Evolutionary conservation across 2,113 vertebrate species (phyloP), one percentile per base, ranked within the genome.

Genomic region (Solenodon paradoxus): DNA sequence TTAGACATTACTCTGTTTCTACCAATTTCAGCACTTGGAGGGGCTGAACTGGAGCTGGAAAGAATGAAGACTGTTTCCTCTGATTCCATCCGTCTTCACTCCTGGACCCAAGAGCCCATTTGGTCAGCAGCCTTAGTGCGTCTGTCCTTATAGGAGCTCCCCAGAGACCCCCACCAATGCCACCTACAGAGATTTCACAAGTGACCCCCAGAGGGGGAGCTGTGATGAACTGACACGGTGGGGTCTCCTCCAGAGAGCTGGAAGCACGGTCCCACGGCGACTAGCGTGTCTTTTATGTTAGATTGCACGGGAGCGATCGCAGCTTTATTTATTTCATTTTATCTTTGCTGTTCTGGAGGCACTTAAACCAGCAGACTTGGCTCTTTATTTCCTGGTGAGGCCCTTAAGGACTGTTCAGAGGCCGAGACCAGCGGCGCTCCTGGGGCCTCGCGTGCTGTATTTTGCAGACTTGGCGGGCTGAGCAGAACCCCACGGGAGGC

Each of bases 101-200:
- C 92, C 87, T 85, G 68, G 69, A 94, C n/a, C n/a, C n/a, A n/a
- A n/a, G n/a, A n/a, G n/a, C n/a, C n/a, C n/a, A n/a, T n/a, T n/a
- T n/a, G n/a, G n/a, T n/a, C n/a, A n/a, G n/a, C n/a, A n/a, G n/a
- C n/a, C n/a, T n/a, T n/a, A n/a, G n/a, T n/a, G n/a, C n/a, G 30
- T 63, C 86, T 96, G 45, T 24, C 22, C 95, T 95, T 91, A n/a
- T 69, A 90, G 88, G 75, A 82, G 97, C 97, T 96, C 90, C 93
- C 97, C 22, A 20, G 95, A 92, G 84, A 80, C 66, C 57, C 71
- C 30, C 69, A 40, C 55, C 74, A 30, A 35, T 24, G 68, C 87
- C 28, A 19, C n/a, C 74, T 78, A 61, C 51, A 66, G 95, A 83
- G 40, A 7, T 85, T 90, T 90, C 57, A 57, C 38, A 53, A 51